Percentiles rank a stretch among this genome's conserved stretches.
phyloP scores from a whole-genome alignment of 2,797 vertebrate genomes.

The Phrynocephalus forsythii region DNA sequence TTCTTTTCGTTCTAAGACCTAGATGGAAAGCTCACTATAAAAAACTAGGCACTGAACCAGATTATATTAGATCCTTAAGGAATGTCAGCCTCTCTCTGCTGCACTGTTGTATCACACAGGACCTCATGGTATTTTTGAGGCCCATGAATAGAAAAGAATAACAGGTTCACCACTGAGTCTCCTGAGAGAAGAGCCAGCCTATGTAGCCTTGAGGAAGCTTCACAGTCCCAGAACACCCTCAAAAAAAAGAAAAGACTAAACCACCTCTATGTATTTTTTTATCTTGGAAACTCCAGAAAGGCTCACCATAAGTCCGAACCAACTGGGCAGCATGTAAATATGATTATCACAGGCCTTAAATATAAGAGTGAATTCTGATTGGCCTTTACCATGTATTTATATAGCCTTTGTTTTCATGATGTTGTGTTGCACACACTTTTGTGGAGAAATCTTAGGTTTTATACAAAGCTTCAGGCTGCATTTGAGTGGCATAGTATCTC shows the following conservation, averaged over 20 bases:
- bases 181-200: too few relatives aligned
- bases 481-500: not conserved
- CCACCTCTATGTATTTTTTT: too few relatives aligned
- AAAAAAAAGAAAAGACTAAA: too few relatives aligned
- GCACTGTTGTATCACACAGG: not conserved
- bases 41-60: slow-evolving; percentile 35
- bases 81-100: not conserved
- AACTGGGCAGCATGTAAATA: too few relatives aligned
- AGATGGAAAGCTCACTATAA: slow-evolving; percentile 50
- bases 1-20: slow-evolving; percentile 34
- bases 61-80: slow-evolving; percentile 37
- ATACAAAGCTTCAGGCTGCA: not conserved
- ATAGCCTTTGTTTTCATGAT: not conserved
- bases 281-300: too few relatives aligned
- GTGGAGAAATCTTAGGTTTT: not conserved
- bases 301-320: too few relatives aligned
- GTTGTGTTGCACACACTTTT: not conserved
- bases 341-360: not conserved
- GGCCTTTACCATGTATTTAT: not conserved
- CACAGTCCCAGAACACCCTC: too few relatives aligned
- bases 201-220: too few relatives aligned
- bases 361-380: not conserved
- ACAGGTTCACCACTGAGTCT: not conserved
- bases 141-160: not conserved
- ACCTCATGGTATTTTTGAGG: not conserved